These are phyloP conservation scores for Temnothorax curvispinosus DNA, from an alignment of 1,140 invertebrate genomes.

Conservation along the genomic window DNA sequence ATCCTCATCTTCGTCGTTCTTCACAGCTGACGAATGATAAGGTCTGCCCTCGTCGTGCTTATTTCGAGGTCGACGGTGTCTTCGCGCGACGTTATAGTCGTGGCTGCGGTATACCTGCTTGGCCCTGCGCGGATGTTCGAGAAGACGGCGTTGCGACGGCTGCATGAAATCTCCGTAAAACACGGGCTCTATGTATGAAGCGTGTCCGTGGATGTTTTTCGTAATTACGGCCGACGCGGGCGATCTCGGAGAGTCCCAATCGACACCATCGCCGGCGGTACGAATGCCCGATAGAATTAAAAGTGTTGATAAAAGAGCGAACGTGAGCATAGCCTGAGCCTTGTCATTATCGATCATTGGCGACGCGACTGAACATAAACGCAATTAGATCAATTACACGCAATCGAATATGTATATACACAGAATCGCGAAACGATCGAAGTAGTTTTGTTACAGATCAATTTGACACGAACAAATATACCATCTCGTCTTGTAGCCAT, in stretches of 20 bases:
- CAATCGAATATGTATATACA: neutral
- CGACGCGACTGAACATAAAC: constrained; percentile 38
- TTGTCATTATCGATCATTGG: constrained; percentile 63
- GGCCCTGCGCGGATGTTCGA: constrained; percentile 29
- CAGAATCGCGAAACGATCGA: neutral
- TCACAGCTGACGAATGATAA: constrained; percentile 44
- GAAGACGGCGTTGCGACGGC: constrained; percentile 43
- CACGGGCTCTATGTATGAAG: neutral
- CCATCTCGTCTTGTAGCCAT: neutral
- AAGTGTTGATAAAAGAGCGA: constrained; percentile 59
- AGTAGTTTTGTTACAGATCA: neutral
- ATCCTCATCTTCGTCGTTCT: constrained; percentile 30
- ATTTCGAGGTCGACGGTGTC: constrained; percentile 6
- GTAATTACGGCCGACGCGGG: neutral
- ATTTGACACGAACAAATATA: neutral
- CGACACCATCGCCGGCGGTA: constrained; percentile 2
- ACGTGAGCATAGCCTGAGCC: constrained; percentile 73
- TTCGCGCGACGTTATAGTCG: constrained; percentile 31
- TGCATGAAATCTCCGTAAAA: constrained; percentile 12
- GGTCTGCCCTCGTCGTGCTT: neutral
- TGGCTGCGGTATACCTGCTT: constrained; percentile 8
- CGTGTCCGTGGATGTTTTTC: neutral
- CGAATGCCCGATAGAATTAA: constrained; percentile 58
- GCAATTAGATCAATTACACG: constrained; percentile 10
- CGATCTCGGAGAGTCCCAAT: neutral